Evolutionary conservation across 2,797 vertebrate species (phyloP), one percentile per base, ranked within the genome.

Genomic region (Gadopsis marmoratus): DNA sequence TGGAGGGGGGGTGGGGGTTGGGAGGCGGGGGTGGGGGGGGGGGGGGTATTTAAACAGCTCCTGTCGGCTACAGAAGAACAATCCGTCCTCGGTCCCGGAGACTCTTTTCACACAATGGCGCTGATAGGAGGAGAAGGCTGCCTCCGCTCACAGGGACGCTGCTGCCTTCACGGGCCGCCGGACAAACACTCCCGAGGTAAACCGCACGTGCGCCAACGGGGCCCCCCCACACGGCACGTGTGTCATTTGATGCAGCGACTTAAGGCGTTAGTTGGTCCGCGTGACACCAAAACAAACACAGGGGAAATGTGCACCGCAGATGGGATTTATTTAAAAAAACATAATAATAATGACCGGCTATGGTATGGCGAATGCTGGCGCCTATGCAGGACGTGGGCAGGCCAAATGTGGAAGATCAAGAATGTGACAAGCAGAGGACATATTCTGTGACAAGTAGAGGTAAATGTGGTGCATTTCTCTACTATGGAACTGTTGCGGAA

Each of bases 91-190:
- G 53, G 87, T 82, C 66, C 71, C 81, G 66, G 83, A 93, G 88
- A 79, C 87, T 88, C 85, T 47, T 89, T n/a, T n/a, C 83, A 88
- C 91, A 92, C 91, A 93, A 94, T 93, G 92, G 92, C 92, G 92
- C 88, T 91, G 92, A 91, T 83, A 89, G 87, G 88, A 91, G 91
- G 85, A 90, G 88, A 69, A 88, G 78, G 61, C 67, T 84, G 89
- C 71, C 83, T 81, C 82, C 66, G 87, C 84, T 80, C 65, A 51
- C 79, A 75, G 88, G 88, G 74, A 64, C 80, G 50, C 55, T 33
- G 91, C 60, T 73, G 90, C 92, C 23, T 93, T 93, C 92, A 90
- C 0, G 78, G 7, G 0, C 89, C 0, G 70, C 76, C 11, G 83
- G 90, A 87, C 23, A 10, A 9, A 59, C 0, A 4, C 63, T 11